These are phyloP conservation scores for Tubulanus polymorphus DNA, from an alignment of 2,888 invertebrate species.

Conservation along the genomic window DNA sequence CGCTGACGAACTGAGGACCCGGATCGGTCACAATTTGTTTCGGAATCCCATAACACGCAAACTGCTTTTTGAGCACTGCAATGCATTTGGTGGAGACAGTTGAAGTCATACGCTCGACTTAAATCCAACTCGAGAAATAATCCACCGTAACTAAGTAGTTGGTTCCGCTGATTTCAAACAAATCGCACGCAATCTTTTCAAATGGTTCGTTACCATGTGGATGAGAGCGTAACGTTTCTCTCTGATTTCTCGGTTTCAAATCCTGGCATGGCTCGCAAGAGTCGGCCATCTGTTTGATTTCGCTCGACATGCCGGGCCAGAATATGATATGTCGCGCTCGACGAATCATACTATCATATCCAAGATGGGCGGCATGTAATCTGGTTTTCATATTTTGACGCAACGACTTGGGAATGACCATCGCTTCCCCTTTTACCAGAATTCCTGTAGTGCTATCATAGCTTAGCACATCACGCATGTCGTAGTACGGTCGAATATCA, in stretches of 20 bases:
- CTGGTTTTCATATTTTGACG: constrained; percentile 9
- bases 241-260: background rate
- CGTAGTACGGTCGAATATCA: constrained; percentile 6
- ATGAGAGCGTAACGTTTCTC: background rate
- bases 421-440: constrained; percentile 11
- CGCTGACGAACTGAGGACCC: constrained; percentile 15
- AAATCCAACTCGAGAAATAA: constrained; percentile 1
- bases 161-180: constrained; percentile 10
- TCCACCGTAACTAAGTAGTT: background rate
- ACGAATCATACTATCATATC: constrained; percentile 12
- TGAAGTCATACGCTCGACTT: background rate
- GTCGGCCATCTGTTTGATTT: constrained; percentile 1
- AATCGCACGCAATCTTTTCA: constrained; percentile 5
- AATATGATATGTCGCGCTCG: constrained; percentile 8
- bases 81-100: background rate
- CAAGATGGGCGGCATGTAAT: constrained; percentile 15
- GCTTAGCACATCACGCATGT: constrained; percentile 7
- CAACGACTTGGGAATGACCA: constrained; percentile 8
- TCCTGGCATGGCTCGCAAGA: background rate
- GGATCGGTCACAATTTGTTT: constrained; percentile 1
- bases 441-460: constrained; percentile 6
- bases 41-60: background rate
- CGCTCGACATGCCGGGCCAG: constrained; percentile 10
- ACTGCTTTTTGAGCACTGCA: background rate
- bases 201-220: constrained; percentile 6